These are phyloP conservation scores for Pelvicachromis taeniatus DNA, from an alignment of 2,113 vertebrate species.

Conservation along the genomic window DNA sequence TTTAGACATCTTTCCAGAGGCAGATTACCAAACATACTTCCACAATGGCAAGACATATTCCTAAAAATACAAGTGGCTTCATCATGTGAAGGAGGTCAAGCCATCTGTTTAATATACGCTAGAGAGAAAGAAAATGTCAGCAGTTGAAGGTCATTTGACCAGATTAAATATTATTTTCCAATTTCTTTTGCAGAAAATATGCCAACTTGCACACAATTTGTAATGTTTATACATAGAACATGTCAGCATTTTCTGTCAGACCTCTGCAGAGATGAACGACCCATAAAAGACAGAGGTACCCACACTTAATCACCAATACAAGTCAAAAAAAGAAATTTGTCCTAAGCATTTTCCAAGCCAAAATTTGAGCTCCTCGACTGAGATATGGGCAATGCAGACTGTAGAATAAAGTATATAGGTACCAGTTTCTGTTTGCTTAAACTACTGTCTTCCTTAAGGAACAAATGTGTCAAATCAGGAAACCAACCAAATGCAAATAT, in stretches of 20 bases:
- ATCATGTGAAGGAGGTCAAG: conserved; percentile 36
- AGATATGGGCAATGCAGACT: background rate
- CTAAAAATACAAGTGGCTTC: conserved; percentile 40
- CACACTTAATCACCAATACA: background rate
- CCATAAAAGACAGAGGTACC: background rate
- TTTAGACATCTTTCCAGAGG: conserved; percentile 57
- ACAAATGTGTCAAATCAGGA: background rate
- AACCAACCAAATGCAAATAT: background rate
- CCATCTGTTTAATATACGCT: background rate
- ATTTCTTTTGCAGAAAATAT: background rate
- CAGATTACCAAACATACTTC: conserved; percentile 54
- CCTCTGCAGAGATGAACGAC: background rate
- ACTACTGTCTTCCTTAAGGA: background rate
- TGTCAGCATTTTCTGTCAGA: background rate
- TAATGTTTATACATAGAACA: background rate
- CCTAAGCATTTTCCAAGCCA: background rate
- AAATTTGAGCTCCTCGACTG: background rate
- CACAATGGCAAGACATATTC: conserved; percentile 24
- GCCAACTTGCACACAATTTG: background rate
- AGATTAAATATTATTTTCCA: background rate
- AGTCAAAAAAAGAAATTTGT: background rate
- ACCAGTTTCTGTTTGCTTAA: background rate
- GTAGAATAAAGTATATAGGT: background rate
- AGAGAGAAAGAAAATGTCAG: background rate
- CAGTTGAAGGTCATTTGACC: conserved; percentile 7